phyloP scores from a whole-genome alignment of 1,140 invertebrate species.

The Lasaia peninsularis region DNA sequence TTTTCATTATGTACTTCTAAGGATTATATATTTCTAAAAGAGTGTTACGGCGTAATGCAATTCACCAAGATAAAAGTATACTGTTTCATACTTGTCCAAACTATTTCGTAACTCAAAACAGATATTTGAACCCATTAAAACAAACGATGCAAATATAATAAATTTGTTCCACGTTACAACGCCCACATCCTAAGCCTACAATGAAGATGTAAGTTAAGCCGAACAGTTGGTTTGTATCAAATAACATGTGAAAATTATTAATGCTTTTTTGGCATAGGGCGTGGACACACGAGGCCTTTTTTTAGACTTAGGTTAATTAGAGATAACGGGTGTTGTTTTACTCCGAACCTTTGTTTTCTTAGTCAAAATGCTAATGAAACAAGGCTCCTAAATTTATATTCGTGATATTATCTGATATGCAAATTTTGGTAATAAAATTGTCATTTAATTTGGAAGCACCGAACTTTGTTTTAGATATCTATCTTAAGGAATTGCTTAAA shows the following conservation, averaged over 20 bases:
- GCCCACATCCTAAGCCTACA: neutral
- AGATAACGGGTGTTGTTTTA: neutral
- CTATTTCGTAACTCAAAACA: too few species aligned
- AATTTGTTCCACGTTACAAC: neutral
- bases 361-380: slow-evolving; percentile 6
- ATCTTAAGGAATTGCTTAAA: too few species aligned
- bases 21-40: too few species aligned
- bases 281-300: neutral
- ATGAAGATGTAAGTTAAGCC: neutral
- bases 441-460: neutral
- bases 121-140: too few species aligned
- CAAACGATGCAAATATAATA: neutral
- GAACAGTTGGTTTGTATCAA: neutral
- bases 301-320: slow-evolving; percentile 4
- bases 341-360: neutral
- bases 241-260: slow-evolving; percentile 1
- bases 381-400: slow-evolving; percentile 1
- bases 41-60: too few species aligned
- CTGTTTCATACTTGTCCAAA: too few species aligned
- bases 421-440: slow-evolving; percentile 2
- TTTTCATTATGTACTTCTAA: too few species aligned
- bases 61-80: too few species aligned
- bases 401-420: neutral
- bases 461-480: neutral
- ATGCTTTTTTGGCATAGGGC: slow-evolving; percentile 1